phyloP scores from a whole-genome alignment of 1,140 invertebrate genomes.

The Spodoptera frugiperda region DNA sequence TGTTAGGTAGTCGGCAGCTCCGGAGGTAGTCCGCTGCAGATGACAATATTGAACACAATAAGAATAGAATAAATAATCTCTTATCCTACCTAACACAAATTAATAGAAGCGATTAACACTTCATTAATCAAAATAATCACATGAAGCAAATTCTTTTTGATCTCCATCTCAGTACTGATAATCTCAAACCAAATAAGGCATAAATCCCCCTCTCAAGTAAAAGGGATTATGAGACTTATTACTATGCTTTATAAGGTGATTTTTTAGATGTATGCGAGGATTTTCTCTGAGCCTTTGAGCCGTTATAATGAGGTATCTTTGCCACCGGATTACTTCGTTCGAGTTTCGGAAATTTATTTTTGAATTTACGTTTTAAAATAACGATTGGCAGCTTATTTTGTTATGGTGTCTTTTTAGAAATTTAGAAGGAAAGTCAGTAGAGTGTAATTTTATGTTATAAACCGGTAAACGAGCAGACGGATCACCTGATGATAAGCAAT shows the following conservation, averaged over 20 bases:
- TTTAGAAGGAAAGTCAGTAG: too few species aligned
- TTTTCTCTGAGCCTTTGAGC: constrained; percentile 10
- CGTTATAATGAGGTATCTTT: constrained; percentile 45
- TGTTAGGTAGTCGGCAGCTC: too few species aligned
- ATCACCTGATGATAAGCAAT: too few species aligned
- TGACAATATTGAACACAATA: too few species aligned
- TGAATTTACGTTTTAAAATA: constrained; percentile 24
- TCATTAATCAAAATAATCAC: too few species aligned
- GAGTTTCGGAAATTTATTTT: constrained; percentile 7
- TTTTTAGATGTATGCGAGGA: constrained; percentile 39
- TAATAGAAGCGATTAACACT: too few species aligned
- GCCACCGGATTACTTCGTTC: constrained; percentile 11
- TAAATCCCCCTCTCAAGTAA: constrained; percentile 30
- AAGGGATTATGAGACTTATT: constrained; percentile 40
- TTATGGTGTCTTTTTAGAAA: not conserved
- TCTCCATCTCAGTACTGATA: not conserved
- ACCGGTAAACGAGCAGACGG: too few species aligned
- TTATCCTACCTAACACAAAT: too few species aligned
- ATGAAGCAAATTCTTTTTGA: not conserved
- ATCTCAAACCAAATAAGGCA: constrained; percentile 27
- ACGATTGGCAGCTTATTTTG: not conserved
- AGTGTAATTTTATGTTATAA: too few species aligned
- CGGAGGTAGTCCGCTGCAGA: too few species aligned
- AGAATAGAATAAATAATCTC: too few species aligned
- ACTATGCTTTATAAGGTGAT: constrained; percentile 41